Conservation (phyloP, 2,888 invertebrate species). For the Baronia brevicornis region DNA sequence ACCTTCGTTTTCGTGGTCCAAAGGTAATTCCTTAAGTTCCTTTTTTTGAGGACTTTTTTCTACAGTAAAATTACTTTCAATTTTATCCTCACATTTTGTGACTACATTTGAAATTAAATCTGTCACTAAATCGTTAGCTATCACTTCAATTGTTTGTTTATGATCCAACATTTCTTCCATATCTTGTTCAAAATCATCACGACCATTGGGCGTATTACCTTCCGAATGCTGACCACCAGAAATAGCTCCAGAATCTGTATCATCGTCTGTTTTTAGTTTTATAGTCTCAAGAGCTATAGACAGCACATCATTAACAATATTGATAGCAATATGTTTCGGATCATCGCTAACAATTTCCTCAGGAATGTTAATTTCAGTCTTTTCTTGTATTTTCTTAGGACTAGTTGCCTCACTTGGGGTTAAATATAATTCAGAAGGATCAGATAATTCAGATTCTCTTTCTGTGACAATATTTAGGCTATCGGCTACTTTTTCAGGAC, state of each 20-base stretch:
- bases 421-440: constrained; percentile 80
- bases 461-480: constrained; percentile 53
- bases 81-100: constrained; percentile 34
- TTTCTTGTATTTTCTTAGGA: constrained; percentile 60
- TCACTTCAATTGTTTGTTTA: constrained; percentile 44
- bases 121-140: constrained; percentile 51
- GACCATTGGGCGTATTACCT: constrained; percentile 64
- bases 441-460: constrained; percentile 79
- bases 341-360: constrained; percentile 46
- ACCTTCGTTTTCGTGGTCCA: constrained; percentile 57
- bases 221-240: constrained; percentile 63
- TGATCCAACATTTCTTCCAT: constrained; percentile 56
- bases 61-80: constrained; percentile 18
- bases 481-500: constrained; percentile 61
- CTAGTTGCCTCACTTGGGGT: constrained; percentile 80
- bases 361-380: constrained; percentile 46
- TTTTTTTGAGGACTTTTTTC: constrained; percentile 41
- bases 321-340: constrained; percentile 59
- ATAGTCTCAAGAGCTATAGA: constrained; percentile 63
- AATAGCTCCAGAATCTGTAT: constrained; percentile 66
- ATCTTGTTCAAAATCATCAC: constrained; percentile 63
- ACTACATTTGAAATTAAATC: constrained; percentile 50
- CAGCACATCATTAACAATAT: constrained; percentile 68
- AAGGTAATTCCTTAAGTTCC: constrained; percentile 46
- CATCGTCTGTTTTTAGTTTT: constrained; percentile 58